Conservation (phyloP, 2,888 invertebrate species). For the Cerceris rybyensis region DNA sequence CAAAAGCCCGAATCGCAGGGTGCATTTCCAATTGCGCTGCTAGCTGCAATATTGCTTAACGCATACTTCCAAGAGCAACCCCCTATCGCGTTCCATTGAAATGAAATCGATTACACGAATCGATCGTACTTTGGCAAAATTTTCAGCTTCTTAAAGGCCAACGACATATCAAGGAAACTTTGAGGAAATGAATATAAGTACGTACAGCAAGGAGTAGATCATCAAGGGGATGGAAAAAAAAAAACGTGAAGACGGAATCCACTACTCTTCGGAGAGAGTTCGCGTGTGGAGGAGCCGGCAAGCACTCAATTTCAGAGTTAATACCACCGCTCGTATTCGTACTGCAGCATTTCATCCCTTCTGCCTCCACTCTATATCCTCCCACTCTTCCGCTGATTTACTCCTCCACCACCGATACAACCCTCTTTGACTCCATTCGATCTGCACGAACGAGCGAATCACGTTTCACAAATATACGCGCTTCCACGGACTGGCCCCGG, state of each 20-base stretch:
- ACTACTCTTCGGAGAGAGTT: constrained; percentile 13
- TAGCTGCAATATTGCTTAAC: constrained; percentile 37
- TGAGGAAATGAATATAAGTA: neutral
- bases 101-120: constrained; percentile 13
- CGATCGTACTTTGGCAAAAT: constrained; percentile 3
- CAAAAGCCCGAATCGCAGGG: constrained; percentile 17
- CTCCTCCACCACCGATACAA: constrained; percentile 17
- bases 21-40: constrained; percentile 32
- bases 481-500: constrained; percentile 17
- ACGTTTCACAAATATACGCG: constrained; percentile 53
- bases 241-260: constrained; percentile 17
- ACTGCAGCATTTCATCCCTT: constrained; percentile 47
- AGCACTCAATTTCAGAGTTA: constrained; percentile 63
- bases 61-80: constrained; percentile 9
- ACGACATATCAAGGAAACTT: constrained; percentile 12
- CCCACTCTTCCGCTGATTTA: constrained; percentile 34
- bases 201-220: neutral
- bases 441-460: constrained; percentile 45
- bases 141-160: constrained; percentile 17
- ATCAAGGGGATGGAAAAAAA: neutral
- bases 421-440: constrained; percentile 37
- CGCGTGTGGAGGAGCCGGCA: constrained; percentile 49
- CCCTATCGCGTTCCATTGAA: neutral
- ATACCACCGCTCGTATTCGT: constrained; percentile 53
- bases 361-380: neutral